A percentile compares a stretch with the other conserved stretches of the same genome.
These are phyloP conservation scores for Schizopygopsis malacanthus DNA, from an alignment of 2,797 vertebrate species.

Conservation along the genomic window DNA sequence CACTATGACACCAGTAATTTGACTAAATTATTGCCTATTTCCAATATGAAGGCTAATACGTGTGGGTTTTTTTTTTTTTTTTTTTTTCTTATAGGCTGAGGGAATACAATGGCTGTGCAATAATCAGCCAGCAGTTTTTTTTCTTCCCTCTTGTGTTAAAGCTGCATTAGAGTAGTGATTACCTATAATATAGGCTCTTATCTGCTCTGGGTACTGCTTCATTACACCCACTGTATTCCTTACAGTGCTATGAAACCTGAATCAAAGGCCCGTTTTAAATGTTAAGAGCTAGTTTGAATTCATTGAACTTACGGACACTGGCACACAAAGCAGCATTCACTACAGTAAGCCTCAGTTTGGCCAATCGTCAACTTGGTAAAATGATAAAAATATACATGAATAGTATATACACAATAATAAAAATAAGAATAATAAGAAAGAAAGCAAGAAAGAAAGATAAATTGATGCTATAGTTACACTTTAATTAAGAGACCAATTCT, in stretches of 20 bases:
- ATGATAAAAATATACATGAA: not conserved
- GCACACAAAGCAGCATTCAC: conserved; percentile 81
- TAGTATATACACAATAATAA: not conserved
- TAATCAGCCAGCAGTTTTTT: too few species aligned
- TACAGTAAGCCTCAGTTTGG: conserved; percentile 23
- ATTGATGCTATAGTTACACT: not conserved
- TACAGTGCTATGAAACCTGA: conserved; percentile 83
- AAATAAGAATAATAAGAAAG: not conserved
- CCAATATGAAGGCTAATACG: conserved; percentile 61
- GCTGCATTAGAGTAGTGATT: conserved; percentile 66
- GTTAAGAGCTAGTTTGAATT: conserved; percentile 83
- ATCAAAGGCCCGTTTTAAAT: conserved; percentile 78
- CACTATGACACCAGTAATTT: conserved; percentile 55
- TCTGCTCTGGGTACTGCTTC: conserved; percentile 74
- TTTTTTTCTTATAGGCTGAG: conserved; percentile 49
- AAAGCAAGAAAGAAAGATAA: too few species aligned
- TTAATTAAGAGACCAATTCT: not conserved
- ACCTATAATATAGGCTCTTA: conserved; percentile 70
- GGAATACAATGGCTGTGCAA: conserved; percentile 56
- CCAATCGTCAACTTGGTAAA: not conserved
- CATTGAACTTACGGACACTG: conserved; percentile 78
- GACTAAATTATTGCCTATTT: conserved; percentile 60
- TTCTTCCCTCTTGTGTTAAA: conserved; percentile 60
- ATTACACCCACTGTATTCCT: conserved; percentile 82
- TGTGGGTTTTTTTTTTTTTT: not conserved